phyloP scores from a whole-genome alignment of 2,113 vertebrate genomes.

The Semnopithecus entellus region DNA sequence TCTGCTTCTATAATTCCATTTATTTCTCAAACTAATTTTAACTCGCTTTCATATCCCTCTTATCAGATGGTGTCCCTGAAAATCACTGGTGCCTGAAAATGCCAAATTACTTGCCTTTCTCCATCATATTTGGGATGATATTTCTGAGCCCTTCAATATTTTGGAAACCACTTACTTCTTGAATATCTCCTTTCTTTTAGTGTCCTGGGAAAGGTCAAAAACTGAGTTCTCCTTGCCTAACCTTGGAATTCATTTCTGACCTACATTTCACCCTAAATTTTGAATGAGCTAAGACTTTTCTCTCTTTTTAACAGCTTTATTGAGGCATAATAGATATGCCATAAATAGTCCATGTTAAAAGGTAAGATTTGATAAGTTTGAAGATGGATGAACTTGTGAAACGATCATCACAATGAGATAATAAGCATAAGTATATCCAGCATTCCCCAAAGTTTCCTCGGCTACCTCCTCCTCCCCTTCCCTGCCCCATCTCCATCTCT shows the following conservation, averaged over 20 bases:
- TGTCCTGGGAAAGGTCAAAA: background rate
- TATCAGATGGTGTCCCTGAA: background rate
- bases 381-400: background rate
- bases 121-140: background rate
- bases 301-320: background rate
- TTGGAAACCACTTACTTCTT: constrained; percentile 8
- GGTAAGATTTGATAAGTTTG: background rate
- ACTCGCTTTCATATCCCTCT: background rate
- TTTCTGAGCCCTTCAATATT: background rate
- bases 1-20: background rate
- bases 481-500: too few relatives aligned
- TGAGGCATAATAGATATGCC: background rate
- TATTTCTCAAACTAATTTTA: background rate
- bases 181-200: background rate
- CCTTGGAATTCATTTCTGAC: background rate
- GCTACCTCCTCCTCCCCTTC: background rate
- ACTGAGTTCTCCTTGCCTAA: background rate
- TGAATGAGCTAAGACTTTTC: background rate
- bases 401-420: background rate
- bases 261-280: background rate
- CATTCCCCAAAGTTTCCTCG: background rate
- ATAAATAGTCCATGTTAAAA: background rate
- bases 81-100: background rate
- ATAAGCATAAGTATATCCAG: background rate
- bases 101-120: background rate